phyloP scores from a whole-genome alignment of 2,888 invertebrate genomes.

The Tolmerus cingulatus region DNA sequence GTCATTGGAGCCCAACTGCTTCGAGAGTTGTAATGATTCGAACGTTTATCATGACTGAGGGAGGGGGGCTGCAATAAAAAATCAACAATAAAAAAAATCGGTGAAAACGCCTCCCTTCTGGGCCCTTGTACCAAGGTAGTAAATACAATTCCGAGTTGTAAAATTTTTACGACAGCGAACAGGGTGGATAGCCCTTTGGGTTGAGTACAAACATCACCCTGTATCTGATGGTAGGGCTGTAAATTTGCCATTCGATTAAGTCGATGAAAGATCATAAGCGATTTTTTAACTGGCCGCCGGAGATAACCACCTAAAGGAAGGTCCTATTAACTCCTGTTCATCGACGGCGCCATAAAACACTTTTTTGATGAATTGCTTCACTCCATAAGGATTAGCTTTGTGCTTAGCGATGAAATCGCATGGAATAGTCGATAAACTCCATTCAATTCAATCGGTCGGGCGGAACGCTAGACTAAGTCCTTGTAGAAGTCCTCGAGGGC shows the following conservation, averaged over 20 bases:
- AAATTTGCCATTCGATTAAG: not conserved
- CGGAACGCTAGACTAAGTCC: not conserved
- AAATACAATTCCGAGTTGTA: not conserved
- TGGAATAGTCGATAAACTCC: not conserved
- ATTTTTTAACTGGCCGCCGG: not conserved
- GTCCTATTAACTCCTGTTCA: not conserved
- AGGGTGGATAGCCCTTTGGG: not conserved
- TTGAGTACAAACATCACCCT: not conserved
- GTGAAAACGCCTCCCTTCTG: not conserved
- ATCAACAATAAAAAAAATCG: not conserved
- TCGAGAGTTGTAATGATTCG: not conserved
- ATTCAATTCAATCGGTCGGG: not conserved
- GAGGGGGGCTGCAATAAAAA: not conserved
- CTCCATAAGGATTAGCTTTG: not conserved
- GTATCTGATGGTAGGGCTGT: not conserved
- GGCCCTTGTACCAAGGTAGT: not conserved
- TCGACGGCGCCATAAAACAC: not conserved
- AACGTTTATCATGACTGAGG: not conserved
- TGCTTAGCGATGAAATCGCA: not conserved
- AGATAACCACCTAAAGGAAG: not conserved
- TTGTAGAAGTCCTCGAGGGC: not conserved
- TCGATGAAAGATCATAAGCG: not conserved
- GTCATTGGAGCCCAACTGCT: not conserved
- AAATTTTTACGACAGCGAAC: not conserved
- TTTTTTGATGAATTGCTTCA: not conserved